Conservation (phyloP, 2,113 vertebrate species). For the Chroicocephalus ridibundus region DNA sequence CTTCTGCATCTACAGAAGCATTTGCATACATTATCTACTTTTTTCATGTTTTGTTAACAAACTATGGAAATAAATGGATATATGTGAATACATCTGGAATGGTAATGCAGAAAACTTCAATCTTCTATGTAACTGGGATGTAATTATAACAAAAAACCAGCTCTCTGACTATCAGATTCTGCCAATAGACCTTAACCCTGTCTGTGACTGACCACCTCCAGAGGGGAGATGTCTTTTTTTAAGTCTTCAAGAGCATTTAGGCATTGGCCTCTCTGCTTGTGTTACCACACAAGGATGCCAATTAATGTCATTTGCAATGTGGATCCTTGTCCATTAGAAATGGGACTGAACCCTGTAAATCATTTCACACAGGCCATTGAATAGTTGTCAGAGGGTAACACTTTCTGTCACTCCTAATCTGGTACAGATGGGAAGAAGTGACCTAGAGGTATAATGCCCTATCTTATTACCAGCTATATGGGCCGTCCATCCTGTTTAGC, state of each 20-base stretch:
- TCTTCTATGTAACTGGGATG: background rate
- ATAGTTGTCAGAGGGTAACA: background rate
- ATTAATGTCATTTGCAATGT: background rate
- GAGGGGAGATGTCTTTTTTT: background rate
- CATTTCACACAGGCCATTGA: background rate
- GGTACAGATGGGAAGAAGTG: background rate
- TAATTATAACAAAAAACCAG: background rate
- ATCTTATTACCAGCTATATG: background rate
- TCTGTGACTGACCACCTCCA: background rate
- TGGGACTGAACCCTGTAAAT: background rate
- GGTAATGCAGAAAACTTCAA: background rate
- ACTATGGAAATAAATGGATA: background rate
- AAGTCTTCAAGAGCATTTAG: background rate
- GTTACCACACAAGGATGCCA: background rate
- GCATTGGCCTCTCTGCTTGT: background rate
- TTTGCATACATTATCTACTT: background rate
- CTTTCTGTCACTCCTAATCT: conserved; percentile 18
- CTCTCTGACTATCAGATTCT: background rate
- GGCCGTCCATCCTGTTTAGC: background rate
- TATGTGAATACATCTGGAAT: background rate
- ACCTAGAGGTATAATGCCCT: background rate
- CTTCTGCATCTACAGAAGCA: background rate
- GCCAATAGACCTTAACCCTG: background rate
- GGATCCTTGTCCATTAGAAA: background rate
- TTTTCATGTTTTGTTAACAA: background rate